Percentiles rank a stretch among this genome's conserved stretches.
Conservation (phyloP, 2,797 vertebrate species). For the Peromyscus aztecus region DNA sequence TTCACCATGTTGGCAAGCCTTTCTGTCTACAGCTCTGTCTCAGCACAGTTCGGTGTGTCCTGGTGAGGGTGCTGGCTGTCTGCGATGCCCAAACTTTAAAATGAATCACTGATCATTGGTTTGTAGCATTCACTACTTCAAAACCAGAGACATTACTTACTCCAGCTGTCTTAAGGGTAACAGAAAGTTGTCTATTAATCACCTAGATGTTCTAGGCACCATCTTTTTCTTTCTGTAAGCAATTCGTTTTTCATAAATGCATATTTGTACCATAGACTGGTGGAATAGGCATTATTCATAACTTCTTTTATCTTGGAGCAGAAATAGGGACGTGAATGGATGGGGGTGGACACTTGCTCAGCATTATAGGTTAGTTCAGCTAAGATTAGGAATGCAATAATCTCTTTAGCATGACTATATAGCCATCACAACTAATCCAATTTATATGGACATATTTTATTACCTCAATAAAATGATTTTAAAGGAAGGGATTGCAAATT, state of each 20-base stretch:
- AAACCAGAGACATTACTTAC: background rate
- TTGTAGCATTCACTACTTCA: background rate
- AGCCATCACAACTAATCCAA: background rate
- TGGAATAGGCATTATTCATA: background rate
- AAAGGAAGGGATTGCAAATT: conserved; percentile 20
- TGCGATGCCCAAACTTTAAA: background rate
- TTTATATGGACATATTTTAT: conserved; percentile 18
- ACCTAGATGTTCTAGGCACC: background rate
- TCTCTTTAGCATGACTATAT: conserved; percentile 37
- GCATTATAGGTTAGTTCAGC: background rate
- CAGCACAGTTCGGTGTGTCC: background rate
- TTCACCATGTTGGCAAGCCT: background rate
- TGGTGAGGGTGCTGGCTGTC: background rate
- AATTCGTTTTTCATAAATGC: background rate
- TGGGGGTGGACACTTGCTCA: background rate
- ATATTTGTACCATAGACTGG: background rate
- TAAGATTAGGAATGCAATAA: background rate
- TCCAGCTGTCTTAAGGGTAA: background rate
- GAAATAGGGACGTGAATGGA: background rate
- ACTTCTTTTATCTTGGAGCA: background rate
- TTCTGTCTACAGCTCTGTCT: background rate
- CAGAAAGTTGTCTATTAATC: background rate
- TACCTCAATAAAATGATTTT: conserved; percentile 41
- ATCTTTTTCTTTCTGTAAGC: background rate
- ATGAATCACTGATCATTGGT: background rate